Evolutionary conservation across 2,888 invertebrate species (phyloP).

Genomic region (Macropis europaea): DNA sequence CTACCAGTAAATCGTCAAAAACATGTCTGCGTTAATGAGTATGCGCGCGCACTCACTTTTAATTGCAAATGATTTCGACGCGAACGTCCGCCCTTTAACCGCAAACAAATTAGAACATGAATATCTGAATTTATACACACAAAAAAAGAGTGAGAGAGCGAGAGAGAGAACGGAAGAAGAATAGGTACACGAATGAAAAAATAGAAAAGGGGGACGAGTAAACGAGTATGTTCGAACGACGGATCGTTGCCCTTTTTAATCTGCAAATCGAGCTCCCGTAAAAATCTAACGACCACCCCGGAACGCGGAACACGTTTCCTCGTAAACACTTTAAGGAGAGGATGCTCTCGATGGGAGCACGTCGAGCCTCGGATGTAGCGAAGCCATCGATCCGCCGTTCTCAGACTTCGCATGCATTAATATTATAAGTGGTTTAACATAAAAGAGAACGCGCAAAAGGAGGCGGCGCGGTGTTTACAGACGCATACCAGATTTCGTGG

Average conservation of each 20-base stretch:
- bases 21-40: constrained; percentile 22
- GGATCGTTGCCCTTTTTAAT: not conserved
- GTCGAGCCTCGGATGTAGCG: not conserved
- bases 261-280: not conserved
- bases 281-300: constrained; percentile 10
- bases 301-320: constrained; percentile 1
- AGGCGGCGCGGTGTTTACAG: constrained; percentile 34
- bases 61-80: constrained; percentile 35
- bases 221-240: too few species aligned
- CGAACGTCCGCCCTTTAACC: constrained; percentile 5
- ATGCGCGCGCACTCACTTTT: constrained; percentile 12
- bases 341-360: not conserved
- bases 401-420: constrained; percentile 28
- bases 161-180: too few species aligned
- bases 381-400: constrained; percentile 18
- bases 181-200: too few species aligned
- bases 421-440: constrained; percentile 12
- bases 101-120: not conserved
- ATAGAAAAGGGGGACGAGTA: too few species aligned
- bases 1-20: constrained; percentile 30
- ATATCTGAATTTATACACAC: not conserved
- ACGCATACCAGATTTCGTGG: constrained; percentile 41
- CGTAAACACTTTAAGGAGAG: constrained; percentile 10
- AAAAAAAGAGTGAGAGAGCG: not conserved
- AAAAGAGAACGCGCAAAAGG: not conserved